These are phyloP conservation scores for Chaitophorus viminalis DNA, from an alignment of 2,888 invertebrate species.

Conservation along the genomic window DNA sequence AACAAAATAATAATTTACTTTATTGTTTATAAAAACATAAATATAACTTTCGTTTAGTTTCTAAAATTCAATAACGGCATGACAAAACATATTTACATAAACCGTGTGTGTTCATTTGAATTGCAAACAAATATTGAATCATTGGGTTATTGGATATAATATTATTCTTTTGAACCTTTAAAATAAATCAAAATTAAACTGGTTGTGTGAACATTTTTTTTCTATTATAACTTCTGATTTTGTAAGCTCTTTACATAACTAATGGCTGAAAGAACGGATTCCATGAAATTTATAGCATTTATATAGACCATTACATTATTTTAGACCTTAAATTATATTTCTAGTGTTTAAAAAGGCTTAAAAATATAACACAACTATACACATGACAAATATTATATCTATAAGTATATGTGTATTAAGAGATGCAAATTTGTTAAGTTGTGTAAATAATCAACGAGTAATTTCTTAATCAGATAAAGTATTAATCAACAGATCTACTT, in stretches of 20 bases:
- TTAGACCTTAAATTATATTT: background rate
- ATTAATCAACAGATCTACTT: too few relatives aligned
- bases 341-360: background rate
- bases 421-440: background rate
- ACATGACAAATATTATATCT: background rate
- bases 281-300: slow-evolving; percentile 18
- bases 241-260: slow-evolving; percentile 20
- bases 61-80: too few relatives aligned
- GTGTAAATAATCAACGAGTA: background rate
- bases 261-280: background rate
- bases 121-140: background rate
- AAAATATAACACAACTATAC: background rate
- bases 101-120: background rate
- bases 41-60: too few relatives aligned
- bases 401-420: background rate
- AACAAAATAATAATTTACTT: too few relatives aligned
- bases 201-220: too few relatives aligned
- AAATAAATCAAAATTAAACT: background rate
- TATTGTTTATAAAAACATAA: too few relatives aligned
- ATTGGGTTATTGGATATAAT: background rate
- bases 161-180: background rate
- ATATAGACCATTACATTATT: background rate
- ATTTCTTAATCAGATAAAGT: background rate
- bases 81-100: background rate
- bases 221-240: background rate